phyloP scores from a whole-genome alignment of 1,140 invertebrate species.

The Brachionus plicatilis region DNA sequence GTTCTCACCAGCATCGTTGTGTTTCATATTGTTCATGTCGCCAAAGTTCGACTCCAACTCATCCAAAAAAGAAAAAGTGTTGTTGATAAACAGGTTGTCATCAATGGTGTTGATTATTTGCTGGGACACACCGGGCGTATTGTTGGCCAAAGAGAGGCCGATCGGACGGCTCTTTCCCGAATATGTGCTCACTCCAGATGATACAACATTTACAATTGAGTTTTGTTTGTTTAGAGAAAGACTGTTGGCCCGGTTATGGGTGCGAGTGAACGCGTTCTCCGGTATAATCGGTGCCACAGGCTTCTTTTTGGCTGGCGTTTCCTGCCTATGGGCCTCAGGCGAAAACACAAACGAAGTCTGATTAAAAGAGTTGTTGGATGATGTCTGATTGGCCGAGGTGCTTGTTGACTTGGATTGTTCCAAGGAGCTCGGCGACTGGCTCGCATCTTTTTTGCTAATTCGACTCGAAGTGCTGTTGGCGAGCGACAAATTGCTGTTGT shows the following conservation, averaged over 20 bases:
- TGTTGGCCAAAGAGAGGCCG: not conserved
- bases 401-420: not conserved
- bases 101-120: not conserved
- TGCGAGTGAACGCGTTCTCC: not conserved
- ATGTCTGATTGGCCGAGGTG: not conserved
- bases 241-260: not conserved
- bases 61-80: constrained; percentile 38
- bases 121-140: not conserved
- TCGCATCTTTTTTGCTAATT: not conserved
- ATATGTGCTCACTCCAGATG: not conserved
- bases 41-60: constrained; percentile 13
- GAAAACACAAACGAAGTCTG: constrained; percentile 18
- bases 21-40: not conserved
- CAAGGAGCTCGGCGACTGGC: not conserved
- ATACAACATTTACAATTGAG: not conserved
- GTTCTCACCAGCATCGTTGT: not conserved
- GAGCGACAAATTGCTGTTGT: not conserved
- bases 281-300: not conserved
- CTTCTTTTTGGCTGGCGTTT: not conserved
- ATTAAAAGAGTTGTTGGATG: constrained; percentile 8
- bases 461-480: not conserved
- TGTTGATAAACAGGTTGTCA: constrained; percentile 26
- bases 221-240: not conserved
- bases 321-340: not conserved
- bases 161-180: not conserved